A percentile compares a stretch with the other conserved stretches of the same genome.
phyloP scores from a whole-genome alignment of 30 jellyfish, hydroid and myxozoan species.

The Aurelia aurita region DNA sequence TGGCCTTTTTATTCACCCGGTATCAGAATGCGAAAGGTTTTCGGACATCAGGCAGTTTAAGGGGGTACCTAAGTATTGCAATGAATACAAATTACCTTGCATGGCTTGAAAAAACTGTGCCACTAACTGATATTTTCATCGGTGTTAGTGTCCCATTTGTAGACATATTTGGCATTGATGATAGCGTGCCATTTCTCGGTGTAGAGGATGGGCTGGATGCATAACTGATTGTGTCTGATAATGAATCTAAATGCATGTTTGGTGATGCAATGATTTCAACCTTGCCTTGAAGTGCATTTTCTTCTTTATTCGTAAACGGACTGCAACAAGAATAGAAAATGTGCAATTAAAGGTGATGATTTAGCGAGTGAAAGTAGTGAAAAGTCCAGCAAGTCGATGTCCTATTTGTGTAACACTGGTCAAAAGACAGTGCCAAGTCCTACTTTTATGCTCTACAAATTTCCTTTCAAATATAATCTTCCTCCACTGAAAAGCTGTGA shows the following conservation, averaged over 20 bases:
- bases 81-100: constrained; percentile 18
- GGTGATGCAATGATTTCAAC: constrained; percentile 18
- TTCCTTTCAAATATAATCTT: too few relatives aligned
- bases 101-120: constrained; percentile 34
- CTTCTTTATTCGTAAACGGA: constrained; percentile 57
- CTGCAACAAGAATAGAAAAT: background rate
- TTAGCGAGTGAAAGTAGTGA: too few relatives aligned
- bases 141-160: constrained; percentile 64
- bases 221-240: constrained; percentile 28
- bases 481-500: too few relatives aligned
- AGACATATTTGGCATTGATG: constrained; percentile 64
- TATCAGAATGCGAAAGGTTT: too few relatives aligned
- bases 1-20: too few relatives aligned
- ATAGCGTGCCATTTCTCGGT: constrained; percentile 59
- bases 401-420: too few relatives aligned
- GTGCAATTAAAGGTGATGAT: too few relatives aligned
- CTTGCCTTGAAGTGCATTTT: constrained; percentile 37
- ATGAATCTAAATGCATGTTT: constrained; percentile 21
- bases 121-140: constrained; percentile 55
- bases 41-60: too few relatives aligned
- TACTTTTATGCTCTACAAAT: too few relatives aligned
- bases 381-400: too few relatives aligned
- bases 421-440: too few relatives aligned
- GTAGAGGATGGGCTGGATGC: constrained; percentile 66
- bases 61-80: too few relatives aligned